These are phyloP conservation scores for Channa maculata DNA, from an alignment of 2,113 vertebrate genomes.

Conservation along the genomic window DNA sequence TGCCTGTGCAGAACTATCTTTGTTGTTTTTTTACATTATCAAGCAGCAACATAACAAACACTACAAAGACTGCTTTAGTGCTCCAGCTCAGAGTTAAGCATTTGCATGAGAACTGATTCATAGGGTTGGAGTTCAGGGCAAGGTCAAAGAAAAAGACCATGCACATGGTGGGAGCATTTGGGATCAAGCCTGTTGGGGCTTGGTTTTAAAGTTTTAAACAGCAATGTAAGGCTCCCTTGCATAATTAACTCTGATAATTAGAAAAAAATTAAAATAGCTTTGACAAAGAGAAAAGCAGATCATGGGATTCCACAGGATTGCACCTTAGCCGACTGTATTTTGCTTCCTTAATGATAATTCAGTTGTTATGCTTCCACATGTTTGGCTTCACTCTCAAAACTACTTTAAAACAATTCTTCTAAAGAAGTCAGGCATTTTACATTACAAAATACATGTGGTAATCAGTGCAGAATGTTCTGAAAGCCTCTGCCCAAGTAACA, in stretches of 20 bases:
- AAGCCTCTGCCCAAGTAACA: neutral
- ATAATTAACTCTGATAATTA: constrained; percentile 35
- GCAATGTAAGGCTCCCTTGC: constrained; percentile 33
- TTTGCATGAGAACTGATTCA: constrained; percentile 26
- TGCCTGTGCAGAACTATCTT: constrained; percentile 17
- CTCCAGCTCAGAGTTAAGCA: constrained; percentile 23
- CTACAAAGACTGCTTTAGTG: constrained; percentile 15
- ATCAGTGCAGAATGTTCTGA: constrained; percentile 13
- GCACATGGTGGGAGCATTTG: constrained; percentile 16
- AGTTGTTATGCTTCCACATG: neutral
- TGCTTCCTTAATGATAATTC: constrained; percentile 15
- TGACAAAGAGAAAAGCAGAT: constrained; percentile 9
- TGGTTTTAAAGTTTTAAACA: constrained; percentile 24
- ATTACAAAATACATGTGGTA: neutral
- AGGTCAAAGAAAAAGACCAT: constrained; percentile 56
- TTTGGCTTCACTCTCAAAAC: constrained; percentile 1
- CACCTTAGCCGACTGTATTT: neutral
- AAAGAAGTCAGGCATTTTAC: neutral
- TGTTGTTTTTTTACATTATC: constrained; percentile 41
- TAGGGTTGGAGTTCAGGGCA: constrained; percentile 70
- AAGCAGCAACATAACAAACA: constrained; percentile 27
- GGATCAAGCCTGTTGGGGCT: constrained; percentile 1
- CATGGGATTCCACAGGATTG: neutral
- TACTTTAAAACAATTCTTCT: neutral
- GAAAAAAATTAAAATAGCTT: constrained; percentile 26